Conservation (phyloP, 2,113 vertebrate genomes). For the Triplophysa dalaica region DNA sequence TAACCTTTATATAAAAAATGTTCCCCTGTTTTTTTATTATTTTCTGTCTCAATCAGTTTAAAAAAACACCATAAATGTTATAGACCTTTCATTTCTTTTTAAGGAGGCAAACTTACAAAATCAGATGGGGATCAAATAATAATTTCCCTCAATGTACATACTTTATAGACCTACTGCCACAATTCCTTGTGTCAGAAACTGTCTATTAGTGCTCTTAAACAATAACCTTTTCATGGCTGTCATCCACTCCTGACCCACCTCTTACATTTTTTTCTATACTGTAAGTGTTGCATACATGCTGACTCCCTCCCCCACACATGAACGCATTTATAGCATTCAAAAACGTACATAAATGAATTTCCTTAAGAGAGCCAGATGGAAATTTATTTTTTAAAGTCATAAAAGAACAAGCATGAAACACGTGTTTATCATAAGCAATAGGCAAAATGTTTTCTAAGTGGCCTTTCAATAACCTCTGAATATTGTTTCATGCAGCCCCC, state of each 20-base stretch:
- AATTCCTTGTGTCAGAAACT: not conserved
- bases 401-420: not conserved
- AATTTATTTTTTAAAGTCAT: not conserved
- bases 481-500: not conserved
- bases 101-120: too few species aligned
- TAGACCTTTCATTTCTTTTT: too few species aligned
- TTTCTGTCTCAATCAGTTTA: too few species aligned
- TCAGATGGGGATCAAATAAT: too few species aligned
- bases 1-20: too few species aligned
- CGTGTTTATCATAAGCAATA: not conserved
- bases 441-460: not conserved
- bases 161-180: not conserved
- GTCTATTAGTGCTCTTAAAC: too few species aligned
- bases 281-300: not conserved
- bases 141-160: too few species aligned
- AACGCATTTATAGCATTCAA: not conserved
- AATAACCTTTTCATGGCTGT: not conserved
- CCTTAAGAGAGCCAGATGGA: not conserved
- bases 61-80: too few species aligned
- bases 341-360: not conserved
- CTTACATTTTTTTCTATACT: not conserved
- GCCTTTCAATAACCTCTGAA: constrained; percentile 29
- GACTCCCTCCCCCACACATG: not conserved
- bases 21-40: too few species aligned
- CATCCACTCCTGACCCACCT: not conserved